These are phyloP conservation scores for Cerastis leucographa DNA, from an alignment of 2,888 invertebrate species.

Conservation along the genomic window DNA sequence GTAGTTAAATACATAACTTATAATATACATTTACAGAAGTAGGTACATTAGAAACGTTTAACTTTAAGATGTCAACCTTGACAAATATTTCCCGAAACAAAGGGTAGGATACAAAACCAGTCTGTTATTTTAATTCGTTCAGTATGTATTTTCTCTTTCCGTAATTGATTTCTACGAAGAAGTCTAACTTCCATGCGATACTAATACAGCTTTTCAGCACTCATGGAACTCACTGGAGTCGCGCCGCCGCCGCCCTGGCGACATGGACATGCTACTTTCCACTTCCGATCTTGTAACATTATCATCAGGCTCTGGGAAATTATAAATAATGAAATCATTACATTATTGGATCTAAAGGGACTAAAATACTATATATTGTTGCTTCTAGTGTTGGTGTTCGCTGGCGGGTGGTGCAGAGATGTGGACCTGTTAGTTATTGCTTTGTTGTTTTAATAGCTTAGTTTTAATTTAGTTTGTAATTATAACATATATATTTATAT, in stretches of 20 bases:
- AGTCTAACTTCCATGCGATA: background rate
- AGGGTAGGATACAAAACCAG: background rate
- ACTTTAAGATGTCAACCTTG: background rate
- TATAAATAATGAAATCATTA: background rate
- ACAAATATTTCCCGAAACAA: background rate
- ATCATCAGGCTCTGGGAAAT: conserved; percentile 50
- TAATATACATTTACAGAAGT: background rate
- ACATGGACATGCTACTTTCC: conserved; percentile 52
- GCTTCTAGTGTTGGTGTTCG: no score
- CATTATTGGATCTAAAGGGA: background rate
- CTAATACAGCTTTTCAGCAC: background rate
- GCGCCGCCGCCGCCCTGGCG: conserved; percentile 69
- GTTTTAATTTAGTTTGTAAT: no score
- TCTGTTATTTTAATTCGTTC: background rate
- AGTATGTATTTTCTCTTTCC: background rate
- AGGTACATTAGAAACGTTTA: background rate
- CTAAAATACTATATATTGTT: no score
- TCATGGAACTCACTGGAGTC: conserved; percentile 73
- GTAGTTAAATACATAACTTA: background rate
- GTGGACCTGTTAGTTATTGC: no score
- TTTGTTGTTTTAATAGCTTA: no score
- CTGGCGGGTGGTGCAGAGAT: no score
- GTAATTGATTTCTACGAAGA: background rate
- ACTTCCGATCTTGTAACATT: conserved; percentile 53
- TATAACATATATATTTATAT: no score